phyloP scores from a whole-genome alignment of 2,113 vertebrate species.

The Saguinus midas region DNA sequence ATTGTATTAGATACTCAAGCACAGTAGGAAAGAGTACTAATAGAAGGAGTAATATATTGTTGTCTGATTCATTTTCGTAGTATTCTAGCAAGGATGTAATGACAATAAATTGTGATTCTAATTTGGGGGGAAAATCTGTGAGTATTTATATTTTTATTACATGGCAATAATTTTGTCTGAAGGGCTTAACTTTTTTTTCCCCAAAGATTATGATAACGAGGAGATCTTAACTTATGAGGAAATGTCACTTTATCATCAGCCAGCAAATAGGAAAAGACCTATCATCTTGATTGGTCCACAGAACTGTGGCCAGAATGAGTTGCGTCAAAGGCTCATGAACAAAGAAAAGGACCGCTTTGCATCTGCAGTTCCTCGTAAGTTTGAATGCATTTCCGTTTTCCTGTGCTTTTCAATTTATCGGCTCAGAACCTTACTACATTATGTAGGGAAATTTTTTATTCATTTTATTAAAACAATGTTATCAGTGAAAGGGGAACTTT shows the following conservation, averaged over 20 bases:
- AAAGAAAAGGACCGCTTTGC: conserved; percentile 92
- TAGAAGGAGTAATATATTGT: neutral
- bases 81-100: neutral
- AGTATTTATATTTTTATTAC: neutral
- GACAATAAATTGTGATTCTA: neutral
- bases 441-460: neutral
- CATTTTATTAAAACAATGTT: neutral
- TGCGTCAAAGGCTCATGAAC: conserved; percentile 92
- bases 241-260: conserved; percentile 98
- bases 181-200: conserved; percentile 33
- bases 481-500: neutral
- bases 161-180: conserved; percentile 27
- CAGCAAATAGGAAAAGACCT: conserved; percentile 93
- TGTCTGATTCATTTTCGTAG: conserved; percentile 31
- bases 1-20: conserved; percentile 13
- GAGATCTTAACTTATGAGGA: conserved; percentile 97
- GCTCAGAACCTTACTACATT: neutral
- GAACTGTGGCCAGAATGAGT: conserved; percentile 93
- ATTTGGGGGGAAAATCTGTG: neutral
- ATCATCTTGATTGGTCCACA: conserved; percentile 93
- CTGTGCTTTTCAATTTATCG: neutral
- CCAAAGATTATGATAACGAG: conserved; percentile 93
- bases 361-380: conserved; percentile 94
- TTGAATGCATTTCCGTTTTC: neutral
- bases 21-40: conserved; percentile 10